A percentile compares a stretch with the other conserved stretches of the same genome.
Conservation (phyloP, 2,797 vertebrate genomes). For the Sebastes aleutianus region DNA sequence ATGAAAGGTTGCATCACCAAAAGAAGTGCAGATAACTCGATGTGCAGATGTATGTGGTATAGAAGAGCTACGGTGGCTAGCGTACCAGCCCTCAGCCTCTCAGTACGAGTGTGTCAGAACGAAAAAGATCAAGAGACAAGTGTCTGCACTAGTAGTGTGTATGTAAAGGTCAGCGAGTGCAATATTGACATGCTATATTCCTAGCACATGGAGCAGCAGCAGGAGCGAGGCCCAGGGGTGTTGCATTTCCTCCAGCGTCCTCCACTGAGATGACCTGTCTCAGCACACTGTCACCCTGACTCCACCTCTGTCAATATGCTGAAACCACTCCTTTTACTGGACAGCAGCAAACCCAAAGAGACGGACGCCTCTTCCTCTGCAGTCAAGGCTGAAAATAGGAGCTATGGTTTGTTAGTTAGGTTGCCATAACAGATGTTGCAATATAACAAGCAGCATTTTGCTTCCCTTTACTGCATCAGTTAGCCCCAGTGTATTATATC, state of each 20-base stretch:
- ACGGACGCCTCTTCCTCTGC: conserved; percentile 33
- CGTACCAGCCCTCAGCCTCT: background rate
- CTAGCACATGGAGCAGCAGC: conserved; percentile 49
- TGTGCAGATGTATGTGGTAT: background rate
- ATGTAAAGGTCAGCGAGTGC: conserved; percentile 66
- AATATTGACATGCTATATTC: conserved; percentile 64
- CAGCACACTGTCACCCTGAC: conserved; percentile 70
- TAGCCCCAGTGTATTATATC: background rate
- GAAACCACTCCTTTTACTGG: conserved; percentile 61
- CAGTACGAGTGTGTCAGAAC: background rate
- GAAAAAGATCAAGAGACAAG: conserved; percentile 5
- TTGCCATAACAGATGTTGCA: conserved; percentile 15
- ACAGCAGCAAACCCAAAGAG: conserved; percentile 29
- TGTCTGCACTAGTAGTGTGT: conserved; percentile 29
- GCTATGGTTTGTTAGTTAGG: conserved; percentile 8
- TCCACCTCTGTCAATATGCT: conserved; percentile 73
- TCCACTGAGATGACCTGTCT: conserved; percentile 66
- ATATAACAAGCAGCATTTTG: background rate
- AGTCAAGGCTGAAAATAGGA: conserved; percentile 37
- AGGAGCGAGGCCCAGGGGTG: conserved; percentile 50
- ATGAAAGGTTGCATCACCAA: conserved; percentile 11
- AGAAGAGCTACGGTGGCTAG: background rate
- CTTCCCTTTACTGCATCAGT: background rate
- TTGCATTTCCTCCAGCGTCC: conserved; percentile 69
- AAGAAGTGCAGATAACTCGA: background rate